Percentiles rank a stretch among this genome's conserved stretches.
Conservation (phyloP, 2,888 invertebrate genomes). For the Ophion costatus region DNA sequence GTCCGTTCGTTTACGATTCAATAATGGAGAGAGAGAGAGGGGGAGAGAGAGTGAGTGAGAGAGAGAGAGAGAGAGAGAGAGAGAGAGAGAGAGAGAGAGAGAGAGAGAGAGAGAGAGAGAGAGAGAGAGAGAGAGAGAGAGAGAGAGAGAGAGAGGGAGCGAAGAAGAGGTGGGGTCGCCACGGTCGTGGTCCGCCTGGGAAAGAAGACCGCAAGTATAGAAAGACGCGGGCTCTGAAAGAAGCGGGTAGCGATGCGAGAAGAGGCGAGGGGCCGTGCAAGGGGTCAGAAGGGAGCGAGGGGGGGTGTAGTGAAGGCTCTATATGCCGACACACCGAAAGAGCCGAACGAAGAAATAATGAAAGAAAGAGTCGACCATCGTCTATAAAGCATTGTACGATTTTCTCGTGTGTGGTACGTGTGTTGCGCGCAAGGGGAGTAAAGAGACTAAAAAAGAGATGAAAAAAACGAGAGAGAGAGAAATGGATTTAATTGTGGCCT, state of each 20-base stretch:
- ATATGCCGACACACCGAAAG: constrained; percentile 32
- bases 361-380: constrained; percentile 67
- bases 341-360: constrained; percentile 36
- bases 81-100: constrained; percentile 67
- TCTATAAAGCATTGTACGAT: constrained; percentile 77
- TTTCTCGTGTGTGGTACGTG: constrained; percentile 68
- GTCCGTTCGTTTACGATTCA: constrained; percentile 7
- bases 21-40: constrained; percentile 20
- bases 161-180: constrained; percentile 80
- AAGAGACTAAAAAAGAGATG: not conserved
- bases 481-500: not conserved
- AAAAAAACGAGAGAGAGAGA: not conserved
- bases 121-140: constrained; percentile 51
- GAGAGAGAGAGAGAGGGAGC: constrained; percentile 67
- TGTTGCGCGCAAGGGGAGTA: not conserved
- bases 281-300: constrained; percentile 45
- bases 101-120: constrained; percentile 50
- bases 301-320: constrained; percentile 6
- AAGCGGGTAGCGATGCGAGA: constrained; percentile 53
- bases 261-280: constrained; percentile 38
- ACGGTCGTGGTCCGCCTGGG: constrained; percentile 83
- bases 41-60: constrained; percentile 64
- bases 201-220: constrained; percentile 72
- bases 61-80: constrained; percentile 62
- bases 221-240: constrained; percentile 31